phyloP scores from a whole-genome alignment of 64 coral and sea anemone genomes.

The Exaiptasia diaphana region DNA sequence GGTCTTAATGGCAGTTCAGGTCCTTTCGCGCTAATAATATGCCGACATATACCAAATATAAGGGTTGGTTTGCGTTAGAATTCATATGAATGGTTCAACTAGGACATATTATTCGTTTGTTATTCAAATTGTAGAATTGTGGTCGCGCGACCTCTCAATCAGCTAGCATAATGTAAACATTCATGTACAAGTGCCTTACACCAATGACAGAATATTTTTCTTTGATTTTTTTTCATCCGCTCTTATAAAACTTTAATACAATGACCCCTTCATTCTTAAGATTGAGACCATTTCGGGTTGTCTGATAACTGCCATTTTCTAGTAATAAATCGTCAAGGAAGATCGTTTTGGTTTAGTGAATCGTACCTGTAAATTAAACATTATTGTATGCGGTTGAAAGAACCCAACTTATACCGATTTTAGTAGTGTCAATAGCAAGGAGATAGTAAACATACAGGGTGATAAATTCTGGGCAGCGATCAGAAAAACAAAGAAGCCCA shows the following conservation, averaged over 20 bases:
- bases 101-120: no score
- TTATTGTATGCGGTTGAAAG: background rate
- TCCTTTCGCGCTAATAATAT: no score
- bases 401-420: background rate
- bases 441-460: background rate
- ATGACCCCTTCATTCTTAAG: conserved; percentile 14
- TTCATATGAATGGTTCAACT: no score
- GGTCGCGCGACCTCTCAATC: no score
- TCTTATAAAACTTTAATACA: conserved; percentile 92
- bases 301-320: conserved; percentile 35
- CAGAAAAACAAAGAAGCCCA: conserved; percentile 2
- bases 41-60: no score
- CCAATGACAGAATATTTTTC: conserved; percentile 79
- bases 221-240: conserved; percentile 75
- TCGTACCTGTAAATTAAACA: background rate
- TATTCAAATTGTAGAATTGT: no score
- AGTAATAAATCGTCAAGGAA: conserved; percentile 23
- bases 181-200: conserved; percentile 40
- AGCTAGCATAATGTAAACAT: conserved; percentile 66
- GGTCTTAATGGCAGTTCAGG: no score
- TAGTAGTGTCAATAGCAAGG: background rate
- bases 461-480: background rate
- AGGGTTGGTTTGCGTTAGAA: no score
- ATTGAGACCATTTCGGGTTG: conserved; percentile 1
- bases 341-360: no score